Evolutionary conservation across 2,888 invertebrate genomes (phyloP).

Genomic region (Ormyrus thymus): DNA sequence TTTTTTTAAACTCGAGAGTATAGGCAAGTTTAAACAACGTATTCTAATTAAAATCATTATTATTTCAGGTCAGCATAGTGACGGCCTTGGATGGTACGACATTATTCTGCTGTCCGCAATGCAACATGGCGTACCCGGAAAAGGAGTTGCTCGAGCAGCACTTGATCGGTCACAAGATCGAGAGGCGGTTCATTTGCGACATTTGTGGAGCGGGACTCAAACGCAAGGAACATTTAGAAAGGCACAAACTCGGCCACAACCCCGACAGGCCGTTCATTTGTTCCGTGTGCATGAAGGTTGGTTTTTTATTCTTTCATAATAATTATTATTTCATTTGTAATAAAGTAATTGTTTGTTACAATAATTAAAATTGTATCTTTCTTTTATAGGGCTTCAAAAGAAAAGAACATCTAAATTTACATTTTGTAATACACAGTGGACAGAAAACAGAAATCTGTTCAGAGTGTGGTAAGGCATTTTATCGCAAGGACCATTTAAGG

Average conservation of each 20-base stretch:
- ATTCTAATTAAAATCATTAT: neutral
- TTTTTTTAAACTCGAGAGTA: neutral
- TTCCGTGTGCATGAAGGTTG: slow-evolving; percentile 82
- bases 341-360: too few relatives aligned
- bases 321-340: too few relatives aligned
- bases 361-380: too few relatives aligned
- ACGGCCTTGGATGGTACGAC: slow-evolving; percentile 85
- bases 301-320: slow-evolving; percentile 2
- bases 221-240: slow-evolving; percentile 86
- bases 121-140: slow-evolving; percentile 88
- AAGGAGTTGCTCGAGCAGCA: slow-evolving; percentile 87
- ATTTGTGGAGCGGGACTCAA: slow-evolving; percentile 87
- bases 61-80: slow-evolving; percentile 83
- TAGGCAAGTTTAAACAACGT: neutral
- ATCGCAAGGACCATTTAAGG: slow-evolving; percentile 87
- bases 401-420: slow-evolving; percentile 88
- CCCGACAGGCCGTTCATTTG: slow-evolving; percentile 88
- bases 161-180: slow-evolving; percentile 86
- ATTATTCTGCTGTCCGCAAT: slow-evolving; percentile 87
- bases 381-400: slow-evolving; percentile 80
- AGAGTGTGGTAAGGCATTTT: slow-evolving; percentile 87
- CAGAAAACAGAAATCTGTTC: slow-evolving; percentile 88
- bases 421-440: slow-evolving; percentile 89
- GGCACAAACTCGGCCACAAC: slow-evolving; percentile 88
- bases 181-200: slow-evolving; percentile 86